phyloP scores from a whole-genome alignment of 2,888 invertebrate species.

The Cephus rjabovi region DNA sequence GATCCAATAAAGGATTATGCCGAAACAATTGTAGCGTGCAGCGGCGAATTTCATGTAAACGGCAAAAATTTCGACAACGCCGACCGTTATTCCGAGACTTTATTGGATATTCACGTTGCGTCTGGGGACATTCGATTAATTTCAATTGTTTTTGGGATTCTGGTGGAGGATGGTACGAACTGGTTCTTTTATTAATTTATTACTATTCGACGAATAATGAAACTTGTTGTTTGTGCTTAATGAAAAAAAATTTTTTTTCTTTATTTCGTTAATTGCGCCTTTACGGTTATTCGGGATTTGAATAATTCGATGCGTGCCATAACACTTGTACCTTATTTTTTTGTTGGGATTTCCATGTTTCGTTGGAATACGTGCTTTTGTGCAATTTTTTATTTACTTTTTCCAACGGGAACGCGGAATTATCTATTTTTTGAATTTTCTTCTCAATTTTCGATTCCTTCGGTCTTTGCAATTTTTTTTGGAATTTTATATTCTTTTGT shows the following conservation, averaged over 20 bases:
- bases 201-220: background rate
- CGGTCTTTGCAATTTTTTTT: no score
- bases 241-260: background rate
- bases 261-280: background rate
- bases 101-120: background rate
- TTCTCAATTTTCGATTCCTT: no score
- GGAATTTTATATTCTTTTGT: no score
- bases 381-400: no score
- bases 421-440: no score
- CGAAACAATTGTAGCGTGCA: constrained; percentile 61
- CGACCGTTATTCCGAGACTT: background rate
- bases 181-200: background rate
- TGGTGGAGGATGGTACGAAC: background rate
- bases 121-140: background rate
- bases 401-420: no score
- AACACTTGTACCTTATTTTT: constrained; percentile 7
- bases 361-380: no score
- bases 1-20: constrained; percentile 66
- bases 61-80: constrained; percentile 25
- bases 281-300: constrained; percentile 13
- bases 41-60: constrained; percentile 35
- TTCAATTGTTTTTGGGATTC: background rate
- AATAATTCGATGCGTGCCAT: constrained; percentile 19
- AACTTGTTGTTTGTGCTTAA: background rate
- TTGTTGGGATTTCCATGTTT: background rate